phyloP scores from a whole-genome alignment of 2,797 vertebrate species.

The Channa striata region DNA sequence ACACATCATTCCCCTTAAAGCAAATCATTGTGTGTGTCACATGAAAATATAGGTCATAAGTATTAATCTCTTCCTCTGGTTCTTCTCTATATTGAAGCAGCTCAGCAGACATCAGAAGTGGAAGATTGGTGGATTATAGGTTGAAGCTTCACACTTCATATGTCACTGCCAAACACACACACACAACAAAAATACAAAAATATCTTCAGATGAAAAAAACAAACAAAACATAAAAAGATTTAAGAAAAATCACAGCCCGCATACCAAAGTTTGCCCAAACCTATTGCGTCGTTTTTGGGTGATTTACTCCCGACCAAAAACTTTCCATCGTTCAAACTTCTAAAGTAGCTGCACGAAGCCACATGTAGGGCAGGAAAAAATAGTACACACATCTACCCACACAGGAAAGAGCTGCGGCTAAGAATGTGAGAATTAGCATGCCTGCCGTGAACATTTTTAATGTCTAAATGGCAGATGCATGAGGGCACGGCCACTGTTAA shows the following conservation, averaged over 20 bases:
- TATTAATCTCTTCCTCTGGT: slow-evolving; percentile 74
- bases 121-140: slow-evolving; percentile 57
- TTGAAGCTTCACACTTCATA: slow-evolving; percentile 27
- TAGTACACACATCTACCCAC: slow-evolving; percentile 28
- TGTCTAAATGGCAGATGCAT: not conserved
- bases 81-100: slow-evolving; percentile 55
- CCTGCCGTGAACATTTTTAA: not conserved
- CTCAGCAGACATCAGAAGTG: slow-evolving; percentile 59
- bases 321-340: slow-evolving; percentile 6
- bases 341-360: slow-evolving; percentile 1
- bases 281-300: not conserved
- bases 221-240: no score
- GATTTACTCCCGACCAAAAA: not conserved
- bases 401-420: slow-evolving; percentile 53
- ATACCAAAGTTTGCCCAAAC: not conserved
- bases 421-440: not conserved
- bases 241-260: not conserved
- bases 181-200: not conserved
- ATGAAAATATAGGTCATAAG: slow-evolving; percentile 74
- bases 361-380: slow-evolving; percentile 14
- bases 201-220: not conserved
- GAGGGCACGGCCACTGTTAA: not conserved
- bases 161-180: slow-evolving; percentile 18
- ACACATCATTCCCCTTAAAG: not conserved
- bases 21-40: slow-evolving; percentile 26